A percentile compares a stretch with the other conserved stretches of the same genome.
Conservation (phyloP, 2,797 vertebrate species). For the Pipistrellus pipistrellus region DNA sequence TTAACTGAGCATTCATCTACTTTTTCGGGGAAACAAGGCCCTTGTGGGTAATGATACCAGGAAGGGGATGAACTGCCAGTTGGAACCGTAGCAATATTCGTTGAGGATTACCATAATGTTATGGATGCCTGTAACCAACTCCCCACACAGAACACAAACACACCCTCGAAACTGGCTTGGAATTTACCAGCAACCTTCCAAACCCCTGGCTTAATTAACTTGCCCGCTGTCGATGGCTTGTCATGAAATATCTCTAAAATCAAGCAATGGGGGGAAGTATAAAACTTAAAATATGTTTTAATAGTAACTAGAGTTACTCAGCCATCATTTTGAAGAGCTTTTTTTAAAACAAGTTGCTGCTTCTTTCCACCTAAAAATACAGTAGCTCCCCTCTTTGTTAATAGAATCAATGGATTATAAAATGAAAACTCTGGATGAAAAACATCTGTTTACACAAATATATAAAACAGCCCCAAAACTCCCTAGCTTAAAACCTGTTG, state of each 20-base stretch:
- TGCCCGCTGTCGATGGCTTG: background rate
- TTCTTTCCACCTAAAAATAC: slow-evolving; percentile 30
- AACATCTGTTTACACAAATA: slow-evolving; percentile 34
- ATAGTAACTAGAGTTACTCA: background rate
- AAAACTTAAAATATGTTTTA: background rate
- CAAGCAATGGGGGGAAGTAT: background rate
- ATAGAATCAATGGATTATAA: slow-evolving; percentile 18
- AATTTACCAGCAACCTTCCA: slow-evolving; percentile 68
- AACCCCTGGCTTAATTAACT: slow-evolving; percentile 59
- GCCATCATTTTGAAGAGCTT: background rate
- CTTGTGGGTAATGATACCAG: background rate
- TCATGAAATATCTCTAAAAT: slow-evolving; percentile 63
- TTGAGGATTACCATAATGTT: slow-evolving; percentile 72
- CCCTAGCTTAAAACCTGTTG: background rate
- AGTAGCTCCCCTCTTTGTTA: background rate
- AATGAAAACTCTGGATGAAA: background rate
- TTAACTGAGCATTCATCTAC: slow-evolving; percentile 22
- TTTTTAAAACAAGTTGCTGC: slow-evolving; percentile 14
- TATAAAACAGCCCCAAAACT: background rate
- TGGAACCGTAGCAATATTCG: slow-evolving; percentile 67
- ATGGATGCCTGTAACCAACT: slow-evolving; percentile 66
- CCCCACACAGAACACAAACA: slow-evolving; percentile 67
- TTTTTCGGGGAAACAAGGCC: slow-evolving; percentile 38
- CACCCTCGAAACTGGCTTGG: slow-evolving; percentile 74
- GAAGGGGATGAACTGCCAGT: slow-evolving; percentile 47